Conservation (phyloP, 2,888 invertebrate genomes). For the Bugulina stolonifera region DNA sequence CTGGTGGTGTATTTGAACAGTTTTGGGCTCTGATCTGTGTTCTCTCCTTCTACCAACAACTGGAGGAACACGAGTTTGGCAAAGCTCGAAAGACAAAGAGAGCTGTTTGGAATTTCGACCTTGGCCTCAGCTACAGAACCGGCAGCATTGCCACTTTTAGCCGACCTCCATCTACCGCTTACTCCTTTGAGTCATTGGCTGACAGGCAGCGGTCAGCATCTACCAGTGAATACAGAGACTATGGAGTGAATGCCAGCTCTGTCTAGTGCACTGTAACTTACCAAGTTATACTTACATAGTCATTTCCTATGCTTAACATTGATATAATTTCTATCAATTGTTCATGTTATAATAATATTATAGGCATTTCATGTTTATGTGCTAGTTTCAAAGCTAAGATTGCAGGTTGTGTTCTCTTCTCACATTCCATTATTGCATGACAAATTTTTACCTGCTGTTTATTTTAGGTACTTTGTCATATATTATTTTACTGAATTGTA, state of each 20-base stretch:
- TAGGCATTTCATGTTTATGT: too few relatives aligned
- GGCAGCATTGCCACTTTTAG: conserved; percentile 14
- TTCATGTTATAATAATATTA: too few relatives aligned
- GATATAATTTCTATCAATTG: too few relatives aligned
- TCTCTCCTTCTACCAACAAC: conserved; percentile 26
- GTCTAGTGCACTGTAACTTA: too few relatives aligned
- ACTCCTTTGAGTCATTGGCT: conserved; percentile 25
- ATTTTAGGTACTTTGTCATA: too few relatives aligned
- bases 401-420: too few relatives aligned
- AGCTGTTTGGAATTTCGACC: conserved; percentile 27
- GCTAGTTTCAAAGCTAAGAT: too few relatives aligned
- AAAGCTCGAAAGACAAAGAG: conserved; percentile 11
- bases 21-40: conserved; percentile 26
- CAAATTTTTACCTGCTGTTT: too few relatives aligned
- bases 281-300: too few relatives aligned
- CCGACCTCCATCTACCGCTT: conserved; percentile 23
- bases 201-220: conserved; percentile 13
- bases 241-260: conserved; percentile 20
- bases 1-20: conserved; percentile 1
- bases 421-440: too few relatives aligned
- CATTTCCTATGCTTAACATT: too few relatives aligned
- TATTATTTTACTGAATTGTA: too few relatives aligned
- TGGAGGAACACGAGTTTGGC: conserved; percentile 24
- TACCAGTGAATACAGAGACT: conserved; percentile 6
- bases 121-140: conserved; percentile 12